Percentiles rank a stretch among this genome's conserved stretches.
Evolutionary conservation across 2,113 vertebrate species (phyloP).

Genomic region (Corythornis vintsioides): DNA sequence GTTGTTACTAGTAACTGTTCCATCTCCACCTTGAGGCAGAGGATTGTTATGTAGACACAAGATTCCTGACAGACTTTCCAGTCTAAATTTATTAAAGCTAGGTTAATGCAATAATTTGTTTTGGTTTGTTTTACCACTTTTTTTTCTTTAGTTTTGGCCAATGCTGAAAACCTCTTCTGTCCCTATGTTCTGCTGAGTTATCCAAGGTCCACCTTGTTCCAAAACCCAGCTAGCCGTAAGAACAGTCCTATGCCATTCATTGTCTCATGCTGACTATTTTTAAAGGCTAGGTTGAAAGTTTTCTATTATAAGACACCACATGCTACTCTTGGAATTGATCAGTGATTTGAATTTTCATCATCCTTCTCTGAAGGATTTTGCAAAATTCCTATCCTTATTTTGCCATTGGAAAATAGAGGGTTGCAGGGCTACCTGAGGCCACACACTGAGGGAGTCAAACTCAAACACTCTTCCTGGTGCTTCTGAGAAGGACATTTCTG

Average conservation of each 20-base stretch:
- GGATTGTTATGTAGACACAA: neutral
- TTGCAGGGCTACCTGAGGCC: neutral
- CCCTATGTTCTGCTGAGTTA: neutral
- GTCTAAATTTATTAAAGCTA: neutral
- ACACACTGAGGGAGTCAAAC: neutral
- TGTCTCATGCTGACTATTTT: neutral
- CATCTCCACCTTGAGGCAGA: neutral
- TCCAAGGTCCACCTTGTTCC: neutral
- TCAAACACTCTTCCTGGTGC: neutral
- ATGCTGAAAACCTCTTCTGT: rapidly evolving
- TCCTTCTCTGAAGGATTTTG: neutral
- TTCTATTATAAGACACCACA: neutral
- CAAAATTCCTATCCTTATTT: neutral
- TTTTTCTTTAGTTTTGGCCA: neutral
- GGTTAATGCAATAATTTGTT: neutral
- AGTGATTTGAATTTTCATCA: neutral
- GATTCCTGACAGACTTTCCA: neutral
- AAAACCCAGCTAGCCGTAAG: neutral
- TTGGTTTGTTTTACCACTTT: neutral
- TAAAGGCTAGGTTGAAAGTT: neutral
- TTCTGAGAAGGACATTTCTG: neutral
- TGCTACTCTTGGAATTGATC: neutral
- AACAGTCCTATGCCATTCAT: neutral
- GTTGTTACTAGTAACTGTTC: neutral
- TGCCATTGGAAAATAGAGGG: neutral